Evolutionary conservation across 2,113 vertebrate species (phyloP).

Genomic region (Camelus bactrianus): DNA sequence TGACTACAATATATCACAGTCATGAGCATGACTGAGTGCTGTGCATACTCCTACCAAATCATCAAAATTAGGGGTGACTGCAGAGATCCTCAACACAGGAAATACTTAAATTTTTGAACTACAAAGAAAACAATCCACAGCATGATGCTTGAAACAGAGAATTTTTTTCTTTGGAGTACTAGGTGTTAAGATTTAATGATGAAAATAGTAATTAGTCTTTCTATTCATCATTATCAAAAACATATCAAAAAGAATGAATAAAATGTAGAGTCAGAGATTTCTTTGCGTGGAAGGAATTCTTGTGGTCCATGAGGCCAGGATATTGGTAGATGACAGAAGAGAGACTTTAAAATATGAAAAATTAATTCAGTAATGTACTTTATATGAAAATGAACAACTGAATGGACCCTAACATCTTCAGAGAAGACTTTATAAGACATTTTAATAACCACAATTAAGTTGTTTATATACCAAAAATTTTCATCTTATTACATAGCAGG

Average conservation of each 20-base stretch:
- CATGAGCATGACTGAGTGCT: background rate
- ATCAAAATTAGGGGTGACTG: background rate
- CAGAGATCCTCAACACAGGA: background rate
- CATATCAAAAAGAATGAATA: conserved; percentile 17
- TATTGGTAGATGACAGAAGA: background rate
- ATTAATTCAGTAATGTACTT: background rate
- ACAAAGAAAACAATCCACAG: background rate
- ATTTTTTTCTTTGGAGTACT: background rate
- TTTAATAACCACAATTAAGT: background rate
- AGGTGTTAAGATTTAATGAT: background rate
- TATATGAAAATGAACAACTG: conserved; percentile 5
- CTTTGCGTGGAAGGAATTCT: background rate
- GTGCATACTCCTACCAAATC: background rate
- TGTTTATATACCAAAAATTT: background rate
- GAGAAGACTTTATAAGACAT: background rate
- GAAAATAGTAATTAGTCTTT: background rate
- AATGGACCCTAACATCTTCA: background rate
- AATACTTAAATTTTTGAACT: background rate
- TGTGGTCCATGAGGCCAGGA: background rate
- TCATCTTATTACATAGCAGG: background rate
- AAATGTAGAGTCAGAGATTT: background rate
- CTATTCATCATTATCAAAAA: conserved; percentile 16
- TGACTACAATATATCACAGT: background rate
- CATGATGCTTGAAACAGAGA: background rate
- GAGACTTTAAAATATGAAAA: conserved; percentile 32